Conservation (phyloP, 2,797 vertebrate species). For the Poeciliopsis paucimaculata region DNA sequence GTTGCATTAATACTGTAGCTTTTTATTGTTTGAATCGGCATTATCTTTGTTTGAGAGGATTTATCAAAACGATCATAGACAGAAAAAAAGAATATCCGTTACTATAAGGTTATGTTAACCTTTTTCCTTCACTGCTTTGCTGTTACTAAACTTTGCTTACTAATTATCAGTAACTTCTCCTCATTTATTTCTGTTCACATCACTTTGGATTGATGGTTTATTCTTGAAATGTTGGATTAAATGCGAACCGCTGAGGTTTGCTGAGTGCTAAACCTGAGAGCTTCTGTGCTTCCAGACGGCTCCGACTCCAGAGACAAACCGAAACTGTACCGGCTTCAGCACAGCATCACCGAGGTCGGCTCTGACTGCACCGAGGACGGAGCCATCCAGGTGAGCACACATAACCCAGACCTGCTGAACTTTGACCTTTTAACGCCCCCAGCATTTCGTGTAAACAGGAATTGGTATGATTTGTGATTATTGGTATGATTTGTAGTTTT, state of each 20-base stretch:
- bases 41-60: not conserved
- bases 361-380: conserved; percentile 91
- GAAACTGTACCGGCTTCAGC: conserved; percentile 96
- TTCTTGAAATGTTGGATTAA: conserved; percentile 5
- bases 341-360: conserved; percentile 96
- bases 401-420: not conserved
- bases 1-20: not conserved
- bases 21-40: not conserved
- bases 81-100: not conserved
- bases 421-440: not conserved
- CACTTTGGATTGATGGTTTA: not conserved
- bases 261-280: conserved; percentile 12
- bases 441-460: too few relatives aligned
- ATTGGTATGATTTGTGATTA: too few relatives aligned
- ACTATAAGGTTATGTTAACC: conserved; percentile 22
- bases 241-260: not conserved
- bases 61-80: not conserved
- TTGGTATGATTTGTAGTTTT: too few relatives aligned
- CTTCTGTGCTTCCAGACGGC: conserved; percentile 83
- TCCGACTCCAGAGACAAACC: conserved; percentile 98
- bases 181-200: not conserved
- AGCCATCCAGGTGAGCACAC: conserved; percentile 89
- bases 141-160: conserved; percentile 68
- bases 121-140: conserved; percentile 51
- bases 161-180: conserved; percentile 50